Evolutionary conservation across 2,113 vertebrate species (phyloP), one percentile per base, ranked within the genome.

Genomic region (Channa argus): DNA sequence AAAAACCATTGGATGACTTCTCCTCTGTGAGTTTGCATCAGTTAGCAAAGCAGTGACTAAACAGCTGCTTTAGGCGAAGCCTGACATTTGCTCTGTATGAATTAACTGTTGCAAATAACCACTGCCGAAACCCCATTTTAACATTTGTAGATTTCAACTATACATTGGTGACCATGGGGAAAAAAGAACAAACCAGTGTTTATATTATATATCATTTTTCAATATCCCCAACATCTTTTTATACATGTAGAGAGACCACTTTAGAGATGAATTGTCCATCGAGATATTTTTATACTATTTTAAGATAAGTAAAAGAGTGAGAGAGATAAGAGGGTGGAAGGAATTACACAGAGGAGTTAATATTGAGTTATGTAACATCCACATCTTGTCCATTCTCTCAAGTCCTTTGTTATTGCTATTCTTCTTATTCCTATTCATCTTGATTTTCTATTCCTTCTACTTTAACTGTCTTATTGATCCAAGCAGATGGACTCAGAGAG

Each of bases 231-330:
- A 73, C 55, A 36, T 71, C 44, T 44, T 63, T 54, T 69, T 34
- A 13, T 58, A 36, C 38, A 64, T 63, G 54, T 13, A 41, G 50
- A 75, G 44, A 66, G 78, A 39, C 34, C 65, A 61, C 53, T 88
- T 50, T 73, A 53, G 79, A 63, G 33, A 49, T 50, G 85, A 85
- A 85, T 82, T 77, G 67, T 75, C 74, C 86, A 41, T 77, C 33
- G 68, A 71, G 63, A 68, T 70, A 79, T 34, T 37, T n/a, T 74
- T 24, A 24, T 24, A 24, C 24, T 71, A 83, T 82, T 65, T 46
- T 14, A 51, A 63, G 55, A 61, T 14, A 62, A 52, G 39, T 38
- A 47, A 44, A 44, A 59, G 50, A 74, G 63, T 74, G 62, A 63
- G 33, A 41, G 45, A 61, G 76, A 78, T 71, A 63, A 68, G 66